Evolutionary conservation across 2,888 invertebrate species (phyloP).

Genomic region (Acrobasis consociella): DNA sequence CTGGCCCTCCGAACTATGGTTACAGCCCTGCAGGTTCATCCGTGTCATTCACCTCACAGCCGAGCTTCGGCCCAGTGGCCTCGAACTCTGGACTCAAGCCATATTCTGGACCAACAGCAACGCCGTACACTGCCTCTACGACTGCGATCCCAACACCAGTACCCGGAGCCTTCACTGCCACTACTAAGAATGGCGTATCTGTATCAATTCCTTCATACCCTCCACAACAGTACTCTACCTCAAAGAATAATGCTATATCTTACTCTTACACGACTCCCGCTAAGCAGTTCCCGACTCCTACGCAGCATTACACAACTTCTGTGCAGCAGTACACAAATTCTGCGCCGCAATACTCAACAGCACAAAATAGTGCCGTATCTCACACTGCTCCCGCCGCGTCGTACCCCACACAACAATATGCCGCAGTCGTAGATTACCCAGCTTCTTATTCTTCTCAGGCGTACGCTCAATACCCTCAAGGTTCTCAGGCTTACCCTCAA

Average conservation of each 20-base stretch:
- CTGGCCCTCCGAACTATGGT: slow-evolving; percentile 35
- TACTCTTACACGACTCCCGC: not conserved
- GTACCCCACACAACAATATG: slow-evolving; percentile 8
- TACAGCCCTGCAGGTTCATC: slow-evolving; percentile 22
- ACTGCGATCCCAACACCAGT: not conserved
- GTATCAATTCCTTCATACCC: slow-evolving; percentile 8
- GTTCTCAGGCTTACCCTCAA: slow-evolving; percentile 1
- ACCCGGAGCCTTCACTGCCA: slow-evolving; percentile 9
- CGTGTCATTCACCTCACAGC: slow-evolving; percentile 1
- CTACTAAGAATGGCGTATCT: slow-evolving; percentile 3
- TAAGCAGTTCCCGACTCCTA: not conserved
- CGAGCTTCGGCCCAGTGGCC: slow-evolving; percentile 4
- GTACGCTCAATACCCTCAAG: slow-evolving; percentile 5
- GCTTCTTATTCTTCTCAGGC: slow-evolving; percentile 7
- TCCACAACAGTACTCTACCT: not conserved
- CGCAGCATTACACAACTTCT: not conserved
- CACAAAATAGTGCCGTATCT: no score
- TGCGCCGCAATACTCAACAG: no score
- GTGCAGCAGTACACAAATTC: no score
- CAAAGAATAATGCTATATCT: slow-evolving; percentile 3
- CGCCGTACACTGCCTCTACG: not conserved
- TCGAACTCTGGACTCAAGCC: slow-evolving; percentile 8
- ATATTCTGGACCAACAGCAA: not conserved
- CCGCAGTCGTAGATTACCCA: slow-evolving; percentile 8
- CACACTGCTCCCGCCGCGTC: not conserved